A percentile compares a stretch with the other conserved stretches of the same genome.
These are phyloP conservation scores for Pristionchus exspectatus DNA, from an alignment of 2,888 invertebrate species.

Conservation along the genomic window DNA sequence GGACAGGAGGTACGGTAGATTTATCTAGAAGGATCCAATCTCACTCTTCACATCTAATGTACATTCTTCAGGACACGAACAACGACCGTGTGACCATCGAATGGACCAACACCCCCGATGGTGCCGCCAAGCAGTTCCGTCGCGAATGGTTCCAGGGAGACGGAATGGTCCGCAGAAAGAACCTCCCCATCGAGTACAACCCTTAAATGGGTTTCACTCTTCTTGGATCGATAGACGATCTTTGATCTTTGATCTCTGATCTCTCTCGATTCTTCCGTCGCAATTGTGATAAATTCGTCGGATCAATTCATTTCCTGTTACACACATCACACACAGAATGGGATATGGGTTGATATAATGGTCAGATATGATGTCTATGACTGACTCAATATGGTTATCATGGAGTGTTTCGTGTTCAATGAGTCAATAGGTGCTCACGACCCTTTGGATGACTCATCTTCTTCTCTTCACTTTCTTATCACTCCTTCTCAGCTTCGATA, in stretches of 20 bases:
- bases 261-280: constrained; percentile 35
- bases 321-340: not conserved
- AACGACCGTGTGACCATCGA: constrained; percentile 20
- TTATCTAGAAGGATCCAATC: not conserved
- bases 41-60: not conserved
- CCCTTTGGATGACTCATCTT: constrained; percentile 19
- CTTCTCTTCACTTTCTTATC: constrained; percentile 3
- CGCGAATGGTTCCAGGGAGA: constrained; percentile 29
- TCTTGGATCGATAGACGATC: constrained; percentile 1
- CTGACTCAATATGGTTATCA: not conserved
- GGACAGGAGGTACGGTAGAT: constrained; percentile 19
- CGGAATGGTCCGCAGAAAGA: constrained; percentile 32
- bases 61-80: not conserved
- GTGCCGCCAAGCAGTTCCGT: constrained; percentile 32
- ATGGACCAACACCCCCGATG: constrained; percentile 18
- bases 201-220: not conserved
- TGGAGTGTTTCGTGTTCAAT: not conserved
- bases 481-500: constrained; percentile 38
- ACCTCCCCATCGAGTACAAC: constrained; percentile 31
- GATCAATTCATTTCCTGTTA: not conserved
- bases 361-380: not conserved
- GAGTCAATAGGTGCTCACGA: not conserved
- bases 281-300: constrained; percentile 37
- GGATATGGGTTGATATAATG: not conserved
- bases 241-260: constrained; percentile 41